A percentile compares a stretch with the other conserved stretches of the same genome.
Evolutionary conservation across 2,888 invertebrate species (phyloP).

Genomic region (Dermolepida albohirtum): DNA sequence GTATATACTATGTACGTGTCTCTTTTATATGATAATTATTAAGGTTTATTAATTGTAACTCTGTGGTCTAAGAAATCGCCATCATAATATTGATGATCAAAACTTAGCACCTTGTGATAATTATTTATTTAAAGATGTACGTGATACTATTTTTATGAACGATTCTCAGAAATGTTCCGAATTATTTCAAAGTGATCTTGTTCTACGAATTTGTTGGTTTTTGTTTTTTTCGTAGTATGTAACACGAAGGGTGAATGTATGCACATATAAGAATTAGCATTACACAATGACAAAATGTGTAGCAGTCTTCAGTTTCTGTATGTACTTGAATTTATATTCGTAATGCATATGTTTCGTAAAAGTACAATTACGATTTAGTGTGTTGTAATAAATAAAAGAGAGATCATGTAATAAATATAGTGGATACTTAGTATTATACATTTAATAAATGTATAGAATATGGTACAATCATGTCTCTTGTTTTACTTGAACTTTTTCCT

Average conservation of each 20-base stretch:
- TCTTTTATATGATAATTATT: slow-evolving; percentile 44
- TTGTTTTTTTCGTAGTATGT: slow-evolving; percentile 8
- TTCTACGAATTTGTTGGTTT: slow-evolving; percentile 12
- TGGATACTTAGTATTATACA: slow-evolving; percentile 50
- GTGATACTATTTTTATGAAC: slow-evolving; percentile 51
- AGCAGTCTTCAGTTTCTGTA: slow-evolving; percentile 40
- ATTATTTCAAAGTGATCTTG: slow-evolving; percentile 45
- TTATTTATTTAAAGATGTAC: slow-evolving; percentile 47
- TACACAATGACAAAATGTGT: slow-evolving; percentile 15
- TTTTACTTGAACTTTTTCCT: background rate
- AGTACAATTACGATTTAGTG: slow-evolving; percentile 44
- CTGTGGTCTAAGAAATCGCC: slow-evolving; percentile 45
- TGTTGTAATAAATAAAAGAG: slow-evolving; percentile 49
- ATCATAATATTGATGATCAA: slow-evolving; percentile 34
- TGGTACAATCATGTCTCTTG: slow-evolving; percentile 14
- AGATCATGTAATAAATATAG: slow-evolving; percentile 50
- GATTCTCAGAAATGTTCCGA: slow-evolving; percentile 50
- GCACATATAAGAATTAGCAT: background rate
- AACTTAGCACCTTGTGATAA: slow-evolving; percentile 52
- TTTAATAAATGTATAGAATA: slow-evolving; percentile 58
- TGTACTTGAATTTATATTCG: slow-evolving; percentile 27
- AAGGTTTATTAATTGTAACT: slow-evolving; percentile 37
- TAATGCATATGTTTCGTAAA: slow-evolving; percentile 16
- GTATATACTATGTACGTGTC: slow-evolving; percentile 38
- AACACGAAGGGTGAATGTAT: background rate